Percentiles rank a stretch among this genome's conserved stretches.
Evolutionary conservation across 2,113 vertebrate genomes (phyloP).

Genomic region (Oreocharis arfaki): DNA sequence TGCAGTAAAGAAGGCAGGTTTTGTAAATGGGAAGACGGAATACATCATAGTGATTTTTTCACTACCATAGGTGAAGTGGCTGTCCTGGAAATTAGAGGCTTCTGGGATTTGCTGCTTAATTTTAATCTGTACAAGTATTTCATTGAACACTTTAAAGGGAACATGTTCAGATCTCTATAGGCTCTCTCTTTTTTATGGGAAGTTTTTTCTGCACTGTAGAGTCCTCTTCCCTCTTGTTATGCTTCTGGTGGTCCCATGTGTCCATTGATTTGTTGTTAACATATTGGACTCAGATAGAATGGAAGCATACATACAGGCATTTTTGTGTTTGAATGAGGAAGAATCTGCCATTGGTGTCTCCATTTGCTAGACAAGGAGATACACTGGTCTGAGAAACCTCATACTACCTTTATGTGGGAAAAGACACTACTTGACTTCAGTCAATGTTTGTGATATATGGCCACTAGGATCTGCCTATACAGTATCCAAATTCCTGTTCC

Average conservation of each 20-base stretch:
- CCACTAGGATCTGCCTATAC: neutral
- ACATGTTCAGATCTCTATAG: neutral
- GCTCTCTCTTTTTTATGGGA: neutral
- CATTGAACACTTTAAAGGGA: neutral
- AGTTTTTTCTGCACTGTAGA: neutral
- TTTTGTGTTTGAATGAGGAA: neutral
- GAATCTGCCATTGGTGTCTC: neutral
- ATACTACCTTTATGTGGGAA: neutral
- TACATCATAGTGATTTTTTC: neutral
- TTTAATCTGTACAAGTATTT: neutral
- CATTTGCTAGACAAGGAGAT: neutral
- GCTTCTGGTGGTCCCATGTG: neutral
- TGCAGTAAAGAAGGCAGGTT: neutral
- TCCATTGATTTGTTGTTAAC: neutral
- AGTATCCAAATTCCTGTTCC: neutral
- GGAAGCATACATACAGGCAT: neutral
- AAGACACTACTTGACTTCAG: neutral
- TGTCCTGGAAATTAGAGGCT: neutral
- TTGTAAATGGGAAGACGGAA: neutral
- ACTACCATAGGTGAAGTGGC: neutral
- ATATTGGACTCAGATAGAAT: neutral
- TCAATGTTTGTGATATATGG: neutral
- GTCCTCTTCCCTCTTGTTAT: neutral
- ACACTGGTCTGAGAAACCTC: neutral
- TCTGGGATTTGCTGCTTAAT: neutral